phyloP scores from a whole-genome alignment of 2,113 vertebrate genomes.

The Nesoenas mayeri region DNA sequence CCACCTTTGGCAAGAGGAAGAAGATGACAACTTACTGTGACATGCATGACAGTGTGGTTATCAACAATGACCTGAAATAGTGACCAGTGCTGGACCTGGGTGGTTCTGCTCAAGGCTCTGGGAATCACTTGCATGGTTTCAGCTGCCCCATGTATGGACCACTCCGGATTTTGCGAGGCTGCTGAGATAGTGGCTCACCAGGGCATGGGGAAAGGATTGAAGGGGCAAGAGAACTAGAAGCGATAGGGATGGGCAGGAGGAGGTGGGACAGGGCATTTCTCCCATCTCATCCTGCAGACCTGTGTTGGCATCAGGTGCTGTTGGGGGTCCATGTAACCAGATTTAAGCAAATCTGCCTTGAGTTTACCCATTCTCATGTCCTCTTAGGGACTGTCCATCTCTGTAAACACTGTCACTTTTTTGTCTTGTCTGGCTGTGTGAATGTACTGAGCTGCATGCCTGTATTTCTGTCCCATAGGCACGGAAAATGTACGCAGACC shows the following conservation, averaged over 20 bases:
- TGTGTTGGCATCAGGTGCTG: background rate
- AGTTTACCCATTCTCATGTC: background rate
- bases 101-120: background rate
- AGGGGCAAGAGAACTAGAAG: background rate
- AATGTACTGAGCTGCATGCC: slow-evolving; percentile 55
- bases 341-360: slow-evolving; percentile 36
- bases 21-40: slow-evolving; percentile 84
- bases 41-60: slow-evolving; percentile 81
- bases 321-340: background rate
- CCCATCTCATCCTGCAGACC: background rate
- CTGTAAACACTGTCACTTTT: slow-evolving; percentile 41
- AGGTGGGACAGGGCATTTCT: background rate
- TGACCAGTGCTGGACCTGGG: background rate
- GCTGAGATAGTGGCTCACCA: background rate
- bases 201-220: background rate
- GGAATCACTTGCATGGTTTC: background rate
- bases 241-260: background rate
- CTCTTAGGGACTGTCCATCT: background rate
- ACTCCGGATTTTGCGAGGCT: background rate
- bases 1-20: slow-evolving; percentile 90
- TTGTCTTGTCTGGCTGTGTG: slow-evolving; percentile 63
- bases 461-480: slow-evolving; percentile 22
- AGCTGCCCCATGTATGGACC: background rate
- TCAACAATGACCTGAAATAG: slow-evolving; percentile 86
- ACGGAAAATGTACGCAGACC: background rate